Evolutionary conservation across 2,797 vertebrate genomes (phyloP), one percentile per base, ranked within the genome.

Genomic region (Numenius phaeopus): DNA sequence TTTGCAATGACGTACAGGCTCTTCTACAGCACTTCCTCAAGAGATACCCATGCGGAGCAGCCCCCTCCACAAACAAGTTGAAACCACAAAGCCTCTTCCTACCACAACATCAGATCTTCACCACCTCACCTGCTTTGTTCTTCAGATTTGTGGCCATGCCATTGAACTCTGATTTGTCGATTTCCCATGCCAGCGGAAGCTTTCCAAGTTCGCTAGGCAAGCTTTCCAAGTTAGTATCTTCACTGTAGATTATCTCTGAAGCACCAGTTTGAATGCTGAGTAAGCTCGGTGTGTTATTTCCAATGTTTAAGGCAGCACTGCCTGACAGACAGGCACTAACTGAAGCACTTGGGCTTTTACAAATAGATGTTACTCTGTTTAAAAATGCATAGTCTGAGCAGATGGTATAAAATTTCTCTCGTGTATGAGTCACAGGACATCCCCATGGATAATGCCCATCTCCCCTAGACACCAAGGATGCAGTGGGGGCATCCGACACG

Each of bases 371-470:
- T 14, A 99, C 99, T 98, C 99, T 99, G 98, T 99, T 99, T 94
- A 99, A 98, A 73, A 99, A 99, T n/a, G 99, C 99, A 88, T 99
- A 99, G 97, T 99, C 99, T 5, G 99, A 99, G 96, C 99, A 99
- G 94, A 99, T 99, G 2, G 99, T 99, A 98, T 99, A 99, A 98
- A 99, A 99, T 97, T 99, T 99, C 98, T 99, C 99, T n/a, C 98
- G 97, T 76, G 99, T 99, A 83, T 99, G 99, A 30, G 99, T 99
- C 97, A 99, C 99, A 8, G 99, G 99, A 97, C 99, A 99, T 91
- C 99, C 99, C 99, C 99, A 99, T 0, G 99, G 99, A 92, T 99
- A 99, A 98, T 99, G 99, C 20, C 99, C 98, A 94, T 99, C 99
- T 11, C 98, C 98, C 32, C 98, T 98, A 22, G 99, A 98, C 54